Evolutionary conservation across 2,888 invertebrate genomes (phyloP).

Genomic region (Girardia tigrina): DNA sequence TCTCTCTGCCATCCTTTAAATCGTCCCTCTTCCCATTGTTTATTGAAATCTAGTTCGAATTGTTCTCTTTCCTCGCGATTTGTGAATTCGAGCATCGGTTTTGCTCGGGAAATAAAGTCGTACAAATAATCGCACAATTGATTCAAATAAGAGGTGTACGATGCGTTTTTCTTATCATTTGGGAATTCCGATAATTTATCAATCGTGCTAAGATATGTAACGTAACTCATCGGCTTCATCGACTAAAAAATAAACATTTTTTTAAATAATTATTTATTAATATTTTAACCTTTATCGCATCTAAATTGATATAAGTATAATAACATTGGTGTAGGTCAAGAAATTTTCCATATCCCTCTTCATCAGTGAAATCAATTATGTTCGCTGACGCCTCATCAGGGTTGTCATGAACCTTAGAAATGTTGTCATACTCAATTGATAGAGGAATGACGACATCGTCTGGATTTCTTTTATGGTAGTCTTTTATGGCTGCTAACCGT

Average conservation of each 20-base stretch:
- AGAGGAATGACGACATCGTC: slow-evolving; percentile 81
- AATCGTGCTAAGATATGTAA: slow-evolving; percentile 77
- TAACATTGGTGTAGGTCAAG: slow-evolving; percentile 89
- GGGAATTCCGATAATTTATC: slow-evolving; percentile 90
- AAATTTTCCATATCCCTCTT: slow-evolving; percentile 96
- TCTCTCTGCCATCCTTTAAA: slow-evolving; percentile 94
- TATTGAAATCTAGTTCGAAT: slow-evolving; percentile 66
- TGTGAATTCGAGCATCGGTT: slow-evolving; percentile 66
- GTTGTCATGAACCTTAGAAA: slow-evolving; percentile 73
- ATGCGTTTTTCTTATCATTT: slow-evolving; percentile 56
- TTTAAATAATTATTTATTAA: too few relatives aligned
- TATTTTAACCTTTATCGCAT: slow-evolving; percentile 68
- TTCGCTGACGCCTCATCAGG: slow-evolving; percentile 60
- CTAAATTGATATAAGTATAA: slow-evolving; percentile 84
- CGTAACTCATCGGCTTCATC: too few relatives aligned
- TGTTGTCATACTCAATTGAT: slow-evolving; percentile 89
- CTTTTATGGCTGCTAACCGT: slow-evolving; percentile 79
- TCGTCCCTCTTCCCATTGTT: slow-evolving; percentile 71
- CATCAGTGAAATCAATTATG: slow-evolving; percentile 89
- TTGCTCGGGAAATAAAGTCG: slow-evolving; percentile 67
- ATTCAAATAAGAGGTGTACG: slow-evolving; percentile 64
- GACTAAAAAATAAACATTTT: too few relatives aligned
- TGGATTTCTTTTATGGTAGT: slow-evolving; percentile 85
- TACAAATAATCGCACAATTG: slow-evolving; percentile 70
- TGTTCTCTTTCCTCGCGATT: slow-evolving; percentile 59